Base-by-base conservation (phyloP, 2,888 invertebrate species). In the Mythimna vitellina region DNA sequence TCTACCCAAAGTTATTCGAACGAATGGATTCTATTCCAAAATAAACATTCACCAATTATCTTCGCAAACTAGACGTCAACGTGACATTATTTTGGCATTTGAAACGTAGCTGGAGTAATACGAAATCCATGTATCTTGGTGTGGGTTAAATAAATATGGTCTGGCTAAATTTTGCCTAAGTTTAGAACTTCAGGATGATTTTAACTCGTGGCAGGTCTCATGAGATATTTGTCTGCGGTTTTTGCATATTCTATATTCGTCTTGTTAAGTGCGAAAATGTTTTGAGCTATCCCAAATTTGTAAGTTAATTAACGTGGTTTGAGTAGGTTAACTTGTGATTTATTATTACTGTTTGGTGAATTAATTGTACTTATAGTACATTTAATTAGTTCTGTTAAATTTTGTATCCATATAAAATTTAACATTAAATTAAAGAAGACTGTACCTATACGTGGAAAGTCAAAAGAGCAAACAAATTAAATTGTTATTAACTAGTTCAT, bases 31-130 rank as follows among this genome's bases (percentile, higher is more conserved):
- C 76, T 64, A 60, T 82, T 79, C 63, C 69, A 78, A 70, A 79
- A 85, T 85, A 82, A 86, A 86, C 76, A 87, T 73, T 86, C 60
- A 4, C 74, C 76, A 84, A 87, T 85, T 83, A 84, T 75, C 76
- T 60, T 73, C 65, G 66, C 73, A 85, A 85, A 78, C 77, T 76
- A 76, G 53, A 79, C 53, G 80, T 76, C 74, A 76, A 63, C 38
- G 61, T 82, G 85, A 80, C 76, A 77, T 80, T 84, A 79, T 81
- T 84, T 81, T 76, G 85, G 82, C 75, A 73, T 83, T 81, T 65
- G 71, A 72, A 86, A 70, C 64, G 74, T 64, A 68, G 61, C 58
- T 70, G 46, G 66, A 75, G 63, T 81, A 69, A 68, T 65, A 73
- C 61, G 35, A 74, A 83, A 81, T 51, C 66, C 32, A 20, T 68